Base-by-base conservation (phyloP, 2,888 invertebrate species). In the Taphrorychus bicolor region DNA sequence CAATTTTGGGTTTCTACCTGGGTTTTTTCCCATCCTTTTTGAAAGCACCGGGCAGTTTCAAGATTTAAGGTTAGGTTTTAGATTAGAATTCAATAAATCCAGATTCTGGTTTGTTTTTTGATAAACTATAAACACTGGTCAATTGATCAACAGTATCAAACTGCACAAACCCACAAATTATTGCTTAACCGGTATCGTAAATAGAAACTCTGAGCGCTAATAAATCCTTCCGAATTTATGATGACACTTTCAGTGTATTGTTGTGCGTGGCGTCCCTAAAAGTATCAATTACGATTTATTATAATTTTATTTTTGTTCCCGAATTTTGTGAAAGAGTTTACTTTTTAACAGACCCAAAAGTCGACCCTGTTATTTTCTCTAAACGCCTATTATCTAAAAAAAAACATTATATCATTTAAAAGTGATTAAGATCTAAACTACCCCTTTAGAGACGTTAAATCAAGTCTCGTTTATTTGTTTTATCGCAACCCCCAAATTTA, bases 191-290 rank as follows among this genome's bases (percentile, higher is more conserved):
- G n/a, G n/a, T n/a, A n/a, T n/a, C n/a, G n/a, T n/a, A n/a, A n/a
- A n/a, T n/a, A n/a, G n/a, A n/a, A n/a, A n/a, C n/a, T n/a, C n/a
- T n/a, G n/a, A 59, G 40, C 41, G 23, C 19, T 23, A 14, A 58
- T 66, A 66, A 61, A 66, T 66, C 56, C 57, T 24, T 61, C 5
- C 17, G n/a, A 57, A 69, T 68, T 68, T 68, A 68, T 56, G 63
- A 59, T 45, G 63, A 63, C 63, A 24, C 57, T 68, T 63, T 63
- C 53, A 45, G 58, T 62, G 61, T 67, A 62, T 53, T 67, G 61
- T 62, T 59, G 59, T 59, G 60, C 48, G 22, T 9, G 14, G 45
- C 17, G 57, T 66, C 42, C n/a, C n/a, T n/a, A 57, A 66, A 66
- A 60, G 66, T 66, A 60, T 66, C 61, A 56, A 60, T 48, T 66